Conservation (phyloP, 2,113 vertebrate species). For the Protobothrops mucrosquamatus region DNA sequence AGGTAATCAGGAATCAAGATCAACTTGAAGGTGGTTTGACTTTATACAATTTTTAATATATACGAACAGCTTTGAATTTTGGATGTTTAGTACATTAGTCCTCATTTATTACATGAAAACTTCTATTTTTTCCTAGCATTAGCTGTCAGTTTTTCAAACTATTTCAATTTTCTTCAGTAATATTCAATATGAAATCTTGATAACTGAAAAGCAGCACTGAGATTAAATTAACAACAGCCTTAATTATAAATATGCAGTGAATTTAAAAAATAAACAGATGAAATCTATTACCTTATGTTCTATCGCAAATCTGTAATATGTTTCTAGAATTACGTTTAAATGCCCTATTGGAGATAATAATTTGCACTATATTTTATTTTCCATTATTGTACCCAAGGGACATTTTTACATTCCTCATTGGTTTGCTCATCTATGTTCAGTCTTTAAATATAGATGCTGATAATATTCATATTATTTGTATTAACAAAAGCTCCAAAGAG, state of each 20-base stretch:
- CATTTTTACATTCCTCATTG: slow-evolving; percentile 60
- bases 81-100: not conserved
- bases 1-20: not conserved
- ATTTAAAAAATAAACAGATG: slow-evolving; percentile 63
- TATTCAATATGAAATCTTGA: slow-evolving; percentile 20
- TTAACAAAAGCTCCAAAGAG: slow-evolving; percentile 19
- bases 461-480: slow-evolving; percentile 38
- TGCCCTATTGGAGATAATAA: slow-evolving; percentile 47
- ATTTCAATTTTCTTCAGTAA: not conserved
- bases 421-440: slow-evolving; percentile 50
- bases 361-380: slow-evolving; percentile 51
- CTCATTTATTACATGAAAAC: not conserved
- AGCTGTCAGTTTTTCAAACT: slow-evolving; percentile 9
- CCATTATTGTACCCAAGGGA: slow-evolving; percentile 45
- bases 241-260: slow-evolving; percentile 50
- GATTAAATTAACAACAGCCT: slow-evolving; percentile 51
- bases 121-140: not conserved
- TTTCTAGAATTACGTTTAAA: slow-evolving; percentile 48
- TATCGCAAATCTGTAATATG: slow-evolving; percentile 39
- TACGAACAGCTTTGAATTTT: not conserved
- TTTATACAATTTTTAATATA: not conserved
- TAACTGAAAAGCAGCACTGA: slow-evolving; percentile 28
- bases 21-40: not conserved
- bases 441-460: slow-evolving; percentile 52
- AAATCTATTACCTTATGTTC: slow-evolving; percentile 60